Conservation (phyloP, 2,888 invertebrate genomes). For the Cerastoderma edule region DNA sequence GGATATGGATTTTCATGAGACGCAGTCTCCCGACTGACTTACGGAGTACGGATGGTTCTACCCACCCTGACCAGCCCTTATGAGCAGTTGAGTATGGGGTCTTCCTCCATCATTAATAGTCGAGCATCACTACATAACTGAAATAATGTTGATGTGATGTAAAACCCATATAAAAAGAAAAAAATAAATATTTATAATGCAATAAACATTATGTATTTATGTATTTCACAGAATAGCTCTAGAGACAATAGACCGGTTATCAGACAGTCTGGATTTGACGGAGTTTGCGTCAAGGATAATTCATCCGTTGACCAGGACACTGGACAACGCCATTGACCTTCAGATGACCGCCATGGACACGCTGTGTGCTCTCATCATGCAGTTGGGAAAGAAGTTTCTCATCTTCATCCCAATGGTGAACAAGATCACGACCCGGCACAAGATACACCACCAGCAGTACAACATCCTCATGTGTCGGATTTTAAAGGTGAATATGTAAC, state of each 20-base stretch:
- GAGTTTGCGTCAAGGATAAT: constrained; percentile 96
- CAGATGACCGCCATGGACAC: constrained; percentile 93
- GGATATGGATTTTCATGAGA: no score
- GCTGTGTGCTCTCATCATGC: constrained; percentile 92
- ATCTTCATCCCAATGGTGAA: constrained; percentile 97
- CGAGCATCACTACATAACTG: no score
- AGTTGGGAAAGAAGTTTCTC: constrained; percentile 94
- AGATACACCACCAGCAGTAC: constrained; percentile 88
- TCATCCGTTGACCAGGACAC: constrained; percentile 94
- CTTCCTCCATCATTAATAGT: no score
- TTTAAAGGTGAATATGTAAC: constrained; percentile 78
- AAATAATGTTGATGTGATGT: no score
- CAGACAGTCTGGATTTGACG: constrained; percentile 95
- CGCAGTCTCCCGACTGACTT: no score
- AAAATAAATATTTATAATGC: no score
- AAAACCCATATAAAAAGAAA: no score
- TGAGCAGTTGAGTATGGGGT: no score
- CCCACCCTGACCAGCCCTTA: no score
- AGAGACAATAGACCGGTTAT: constrained; percentile 94
- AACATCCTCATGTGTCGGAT: constrained; percentile 88
- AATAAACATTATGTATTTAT: no score
- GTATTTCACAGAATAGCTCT: constrained; percentile 85
- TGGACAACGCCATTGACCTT: constrained; percentile 91
- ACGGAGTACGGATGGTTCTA: no score
- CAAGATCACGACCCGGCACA: constrained; percentile 86